Evolutionary conservation across 2,797 vertebrate genomes (phyloP), one percentile per base, ranked within the genome.

Genomic region (Ctenochaetus hawaiiensis): DNA sequence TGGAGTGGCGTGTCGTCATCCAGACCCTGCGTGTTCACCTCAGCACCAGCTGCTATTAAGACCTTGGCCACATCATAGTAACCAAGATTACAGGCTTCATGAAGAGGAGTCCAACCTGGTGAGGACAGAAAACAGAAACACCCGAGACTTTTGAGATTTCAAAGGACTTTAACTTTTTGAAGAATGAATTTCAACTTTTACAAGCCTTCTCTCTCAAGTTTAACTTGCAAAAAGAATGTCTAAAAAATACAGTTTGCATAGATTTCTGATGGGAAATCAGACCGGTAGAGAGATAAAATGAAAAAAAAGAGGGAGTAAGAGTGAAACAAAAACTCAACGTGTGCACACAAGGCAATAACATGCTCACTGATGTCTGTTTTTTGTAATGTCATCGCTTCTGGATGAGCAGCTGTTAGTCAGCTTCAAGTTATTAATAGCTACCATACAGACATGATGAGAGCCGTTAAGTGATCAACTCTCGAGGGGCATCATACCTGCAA

Each of bases 1-100:
- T 99, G 98, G 34, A 99, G 97, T 0, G 98, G 98, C 0, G 98
- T 99, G 91, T 99, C 98, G 47, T 99, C 97, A 81, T 99, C 98
- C 93, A 99, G 93, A 67, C 98, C 98, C 86, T 99, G 98, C 0
- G 98, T 99, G 91, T 99, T 99, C 84, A 99, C 98, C 37, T 99
- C 98, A 0, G 98, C 98, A 71, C 98, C 98, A 0, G 98, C 98
- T 66, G 97, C 95, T 90, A 99, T 99, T 75, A 99, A 92, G 79
- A 99, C 95, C 88, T 99, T 99, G 70, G 98, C 98, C 80, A 99
- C 97, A 43, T 99, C 97, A 0, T 99, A 99, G 93, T 97, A 99
- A 72, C 98, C 98, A 63, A 98, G 96, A 78, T 99, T 99, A 91
- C 98, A 99, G 59, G 98, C 98, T 95, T 99, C 98, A 65, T 99